A percentile compares a stretch with the other conserved stretches of the same genome.
These are phyloP conservation scores for Empis stercorea DNA, from an alignment of 2,888 invertebrate genomes.

Conservation along the genomic window DNA sequence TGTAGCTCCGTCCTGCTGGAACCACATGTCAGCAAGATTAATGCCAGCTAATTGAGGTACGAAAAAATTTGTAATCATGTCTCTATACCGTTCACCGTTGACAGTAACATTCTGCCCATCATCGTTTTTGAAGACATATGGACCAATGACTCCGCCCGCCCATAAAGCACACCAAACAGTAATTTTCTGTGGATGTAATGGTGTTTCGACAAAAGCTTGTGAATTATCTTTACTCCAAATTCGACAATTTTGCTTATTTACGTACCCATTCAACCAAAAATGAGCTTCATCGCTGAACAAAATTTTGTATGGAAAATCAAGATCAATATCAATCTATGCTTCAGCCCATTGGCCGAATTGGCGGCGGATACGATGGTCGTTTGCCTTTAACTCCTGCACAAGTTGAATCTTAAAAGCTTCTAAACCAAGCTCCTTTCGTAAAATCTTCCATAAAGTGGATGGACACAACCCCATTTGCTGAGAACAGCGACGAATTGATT, in stretches of 20 bases:
- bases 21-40: conserved; percentile 4
- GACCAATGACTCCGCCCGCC: conserved; percentile 4
- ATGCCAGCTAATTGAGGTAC: conserved; percentile 2
- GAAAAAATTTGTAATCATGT: conserved; percentile 9
- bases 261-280: background rate
- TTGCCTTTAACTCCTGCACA: background rate
- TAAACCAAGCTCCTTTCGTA: conserved; percentile 2
- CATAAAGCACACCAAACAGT: no score
- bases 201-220: no score
- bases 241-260: background rate
- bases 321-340: background rate
- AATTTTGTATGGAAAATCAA: background rate
- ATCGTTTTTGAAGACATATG: no score
- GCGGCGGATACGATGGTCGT: background rate
- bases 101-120: conserved; percentile 5
- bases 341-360: background rate
- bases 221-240: conserved; percentile 6
- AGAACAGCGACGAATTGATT: background rate
- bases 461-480: conserved; percentile 1
- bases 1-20: conserved; percentile 5
- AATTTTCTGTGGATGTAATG: no score
- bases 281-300: background rate
- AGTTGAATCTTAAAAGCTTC: background rate
- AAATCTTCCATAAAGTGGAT: conserved; percentile 3
- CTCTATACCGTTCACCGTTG: conserved; percentile 7